phyloP scores from a whole-genome alignment of 2,113 vertebrate species.

The Hyaena hyaena region DNA sequence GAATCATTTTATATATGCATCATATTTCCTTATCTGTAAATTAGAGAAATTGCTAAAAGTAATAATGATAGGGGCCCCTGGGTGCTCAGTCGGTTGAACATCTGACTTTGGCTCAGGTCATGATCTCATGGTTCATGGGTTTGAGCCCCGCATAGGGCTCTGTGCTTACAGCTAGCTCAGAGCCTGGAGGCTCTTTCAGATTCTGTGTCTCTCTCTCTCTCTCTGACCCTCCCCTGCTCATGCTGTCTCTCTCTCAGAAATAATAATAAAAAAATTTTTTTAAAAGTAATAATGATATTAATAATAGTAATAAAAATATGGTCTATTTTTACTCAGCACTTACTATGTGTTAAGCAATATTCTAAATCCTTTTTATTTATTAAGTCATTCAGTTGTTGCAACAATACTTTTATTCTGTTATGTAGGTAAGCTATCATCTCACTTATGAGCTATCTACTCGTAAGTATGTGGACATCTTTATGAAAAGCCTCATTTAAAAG shows the following conservation, averaged over 20 bases:
- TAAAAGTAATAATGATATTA: background rate
- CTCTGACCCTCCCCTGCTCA: too few relatives aligned
- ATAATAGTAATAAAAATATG: background rate
- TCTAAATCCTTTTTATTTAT: background rate
- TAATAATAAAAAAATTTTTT: too few relatives aligned
- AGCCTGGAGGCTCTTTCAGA: too few relatives aligned
- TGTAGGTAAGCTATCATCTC: background rate
- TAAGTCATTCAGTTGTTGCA: background rate
- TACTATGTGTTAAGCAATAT: background rate
- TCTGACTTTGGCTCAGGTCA: too few relatives aligned
- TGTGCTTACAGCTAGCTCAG: too few relatives aligned
- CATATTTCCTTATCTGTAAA: background rate
- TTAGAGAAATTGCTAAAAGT: background rate
- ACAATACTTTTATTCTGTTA: too few relatives aligned
- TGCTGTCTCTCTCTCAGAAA: too few relatives aligned
- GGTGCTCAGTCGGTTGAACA: too few relatives aligned
- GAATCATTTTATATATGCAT: background rate
- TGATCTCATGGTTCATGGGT: too few relatives aligned
- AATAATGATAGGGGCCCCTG: background rate
- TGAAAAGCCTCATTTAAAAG: background rate
- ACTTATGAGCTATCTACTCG: background rate
- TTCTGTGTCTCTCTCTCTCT: too few relatives aligned
- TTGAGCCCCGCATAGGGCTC: too few relatives aligned
- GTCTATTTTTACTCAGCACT: background rate
- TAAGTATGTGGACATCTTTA: background rate